These are phyloP conservation scores for Aplocera efformata DNA, from an alignment of 2,888 invertebrate genomes.

Conservation along the genomic window DNA sequence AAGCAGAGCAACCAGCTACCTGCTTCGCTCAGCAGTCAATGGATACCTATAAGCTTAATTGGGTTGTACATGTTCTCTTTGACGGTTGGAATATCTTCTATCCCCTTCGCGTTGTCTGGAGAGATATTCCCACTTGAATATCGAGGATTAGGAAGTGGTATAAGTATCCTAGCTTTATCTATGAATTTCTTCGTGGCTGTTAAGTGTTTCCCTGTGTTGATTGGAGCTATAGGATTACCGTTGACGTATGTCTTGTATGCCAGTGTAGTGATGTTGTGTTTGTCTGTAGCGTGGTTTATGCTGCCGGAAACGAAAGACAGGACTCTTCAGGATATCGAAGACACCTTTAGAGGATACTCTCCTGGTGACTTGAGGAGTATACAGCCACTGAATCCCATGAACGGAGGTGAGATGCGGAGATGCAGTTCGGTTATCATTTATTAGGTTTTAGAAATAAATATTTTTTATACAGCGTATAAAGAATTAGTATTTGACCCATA, in stretches of 20 bases:
- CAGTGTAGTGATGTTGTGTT: constrained; percentile 71
- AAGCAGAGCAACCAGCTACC: constrained; percentile 50
- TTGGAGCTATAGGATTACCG: constrained; percentile 69
- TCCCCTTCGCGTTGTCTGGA: constrained; percentile 87
- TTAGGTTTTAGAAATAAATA: constrained; percentile 26
- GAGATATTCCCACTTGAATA: constrained; percentile 84
- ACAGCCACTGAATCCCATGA: constrained; percentile 49
- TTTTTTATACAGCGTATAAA: constrained; percentile 27
- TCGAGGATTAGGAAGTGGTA: constrained; percentile 83
- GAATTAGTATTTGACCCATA: constrained; percentile 23
- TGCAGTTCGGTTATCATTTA: constrained; percentile 66
- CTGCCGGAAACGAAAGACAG: constrained; percentile 85
- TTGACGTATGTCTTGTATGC: constrained; percentile 83
- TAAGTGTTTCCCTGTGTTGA: constrained; percentile 83
- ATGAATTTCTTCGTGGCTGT: constrained; percentile 84
- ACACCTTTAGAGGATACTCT: constrained; percentile 61
- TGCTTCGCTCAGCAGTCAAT: constrained; percentile 50
- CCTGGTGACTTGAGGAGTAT: constrained; percentile 43
- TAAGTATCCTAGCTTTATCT: constrained; percentile 82
- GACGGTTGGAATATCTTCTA: constrained; percentile 81
- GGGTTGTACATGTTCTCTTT: constrained; percentile 80
- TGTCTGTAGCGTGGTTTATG: constrained; percentile 76
- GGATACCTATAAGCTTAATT: constrained; percentile 72
- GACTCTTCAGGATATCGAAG: constrained; percentile 84
- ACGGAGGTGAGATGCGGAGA: constrained; percentile 44